phyloP scores from a whole-genome alignment of 2,113 vertebrate genomes.

The Noturus placidus region DNA sequence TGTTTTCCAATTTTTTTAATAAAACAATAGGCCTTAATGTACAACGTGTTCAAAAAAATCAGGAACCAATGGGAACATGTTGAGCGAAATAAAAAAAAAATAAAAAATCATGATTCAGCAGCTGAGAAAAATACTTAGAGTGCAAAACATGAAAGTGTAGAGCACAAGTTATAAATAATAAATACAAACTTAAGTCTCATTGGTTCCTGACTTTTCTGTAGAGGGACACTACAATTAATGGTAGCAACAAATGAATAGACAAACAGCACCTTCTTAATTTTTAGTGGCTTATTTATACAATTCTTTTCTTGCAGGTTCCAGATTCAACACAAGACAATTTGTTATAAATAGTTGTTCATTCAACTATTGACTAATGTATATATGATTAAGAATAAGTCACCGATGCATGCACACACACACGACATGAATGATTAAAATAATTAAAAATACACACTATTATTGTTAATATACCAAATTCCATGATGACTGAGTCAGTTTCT shows the following conservation, averaged over 20 bases:
- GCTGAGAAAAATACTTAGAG: neutral
- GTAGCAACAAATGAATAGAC: neutral
- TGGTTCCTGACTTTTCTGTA: neutral
- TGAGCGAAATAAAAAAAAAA: neutral
- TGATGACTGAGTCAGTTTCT: neutral
- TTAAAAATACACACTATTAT: neutral
- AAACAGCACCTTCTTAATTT: neutral
- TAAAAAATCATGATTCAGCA: neutral
- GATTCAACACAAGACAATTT: conserved; percentile 40
- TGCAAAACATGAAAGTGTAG: neutral
- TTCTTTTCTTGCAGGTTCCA: conserved; percentile 33
- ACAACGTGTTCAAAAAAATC: neutral
- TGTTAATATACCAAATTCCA: neutral
- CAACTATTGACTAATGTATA: neutral
- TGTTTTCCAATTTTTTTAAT: neutral
- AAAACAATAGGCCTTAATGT: neutral
- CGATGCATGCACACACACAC: neutral
- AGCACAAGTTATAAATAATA: neutral
- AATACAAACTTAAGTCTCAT: neutral
- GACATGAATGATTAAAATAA: neutral
- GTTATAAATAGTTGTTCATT: conserved; percentile 18
- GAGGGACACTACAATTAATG: neutral
- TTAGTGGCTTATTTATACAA: neutral
- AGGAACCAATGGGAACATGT: neutral
- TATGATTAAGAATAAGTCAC: neutral